A percentile compares a stretch with the other conserved stretches of the same genome.
Evolutionary conservation across 2,797 vertebrate genomes (phyloP).

Genomic region (Tolypeutes matacus): DNA sequence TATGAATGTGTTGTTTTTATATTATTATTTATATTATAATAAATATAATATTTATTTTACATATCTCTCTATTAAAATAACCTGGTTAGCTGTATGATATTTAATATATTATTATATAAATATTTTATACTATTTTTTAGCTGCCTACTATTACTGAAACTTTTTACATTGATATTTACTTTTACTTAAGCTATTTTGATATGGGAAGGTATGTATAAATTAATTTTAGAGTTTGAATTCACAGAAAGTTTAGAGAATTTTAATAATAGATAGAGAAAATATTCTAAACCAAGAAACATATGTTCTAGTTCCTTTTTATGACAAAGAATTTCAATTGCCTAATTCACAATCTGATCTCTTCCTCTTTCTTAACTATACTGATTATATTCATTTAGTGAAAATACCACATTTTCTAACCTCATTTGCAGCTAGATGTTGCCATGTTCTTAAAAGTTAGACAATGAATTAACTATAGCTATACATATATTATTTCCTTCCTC

Average conservation of each 20-base stretch:
- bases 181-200: not conserved
- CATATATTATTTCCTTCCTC: not conserved
- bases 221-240: not conserved
- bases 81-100: not conserved
- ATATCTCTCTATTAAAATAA: not conserved
- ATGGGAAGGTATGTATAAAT: not conserved
- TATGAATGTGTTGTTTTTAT: not conserved
- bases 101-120: not conserved
- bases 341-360: not conserved
- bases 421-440: not conserved
- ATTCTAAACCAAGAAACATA: not conserved
- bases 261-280: not conserved
- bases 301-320: not conserved
- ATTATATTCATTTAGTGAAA: not conserved
- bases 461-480: not conserved
- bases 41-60: not conserved
- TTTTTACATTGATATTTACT: not conserved
- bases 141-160: not conserved
- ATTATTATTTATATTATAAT: not conserved
- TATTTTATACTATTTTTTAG: not conserved
- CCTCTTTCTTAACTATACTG: not conserved
- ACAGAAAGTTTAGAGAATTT: not conserved
- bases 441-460: not conserved
- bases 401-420: not conserved
- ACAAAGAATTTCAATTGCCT: not conserved